Evolutionary conservation across 2,888 invertebrate species (phyloP), one percentile per base, ranked within the genome.

Genomic region (Metallyticus violacea): DNA sequence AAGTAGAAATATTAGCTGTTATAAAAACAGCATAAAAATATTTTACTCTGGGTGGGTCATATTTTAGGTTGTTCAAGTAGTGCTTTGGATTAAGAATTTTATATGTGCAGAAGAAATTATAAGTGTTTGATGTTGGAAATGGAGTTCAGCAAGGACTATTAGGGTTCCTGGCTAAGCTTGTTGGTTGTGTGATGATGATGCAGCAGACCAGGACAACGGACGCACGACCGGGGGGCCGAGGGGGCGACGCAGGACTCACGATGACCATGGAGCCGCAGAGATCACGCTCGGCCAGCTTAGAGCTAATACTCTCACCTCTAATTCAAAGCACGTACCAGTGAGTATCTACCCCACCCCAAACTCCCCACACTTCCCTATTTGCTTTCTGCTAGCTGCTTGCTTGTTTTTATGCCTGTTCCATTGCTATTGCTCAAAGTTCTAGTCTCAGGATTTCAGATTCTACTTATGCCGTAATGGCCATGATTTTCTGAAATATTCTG

Each of bases 251-350:
- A 87, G 88, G 87, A 88, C 88, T 87, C 29, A 80, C 85, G 83
- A 85, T 78, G 82, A 85, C 84, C 82, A 29, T 82, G 81, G 86
- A 81, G 80, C 82, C 81, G 81, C 85, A 86, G 85, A 85, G 89
- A 85, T 88, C 87, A 79, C 88, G 89, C 85, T 88, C 89, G 80
- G 88, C 89, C 88, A 89, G 89, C 87, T 88, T 89, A 86, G 89
- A 89, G 89, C 88, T 89, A 83, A 89, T 89, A 85, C 88, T 89
- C 86, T 89, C 89, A 85, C 89, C 89, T 87, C 88, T 89, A 88
- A 88, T 89, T 84, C 89, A 89, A 89, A 89, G 89, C 88, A 89
- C 89, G 77, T 87, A 87, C 86, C 89, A 89, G 88, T 88, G 87
- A 88, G 88, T 88, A 88, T 87, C 29, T 84, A 78, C 83, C 76